A percentile compares a stretch with the other conserved stretches of the same genome.
Conservation (phyloP, 2,113 vertebrate species). For the Macrotus californicus region DNA sequence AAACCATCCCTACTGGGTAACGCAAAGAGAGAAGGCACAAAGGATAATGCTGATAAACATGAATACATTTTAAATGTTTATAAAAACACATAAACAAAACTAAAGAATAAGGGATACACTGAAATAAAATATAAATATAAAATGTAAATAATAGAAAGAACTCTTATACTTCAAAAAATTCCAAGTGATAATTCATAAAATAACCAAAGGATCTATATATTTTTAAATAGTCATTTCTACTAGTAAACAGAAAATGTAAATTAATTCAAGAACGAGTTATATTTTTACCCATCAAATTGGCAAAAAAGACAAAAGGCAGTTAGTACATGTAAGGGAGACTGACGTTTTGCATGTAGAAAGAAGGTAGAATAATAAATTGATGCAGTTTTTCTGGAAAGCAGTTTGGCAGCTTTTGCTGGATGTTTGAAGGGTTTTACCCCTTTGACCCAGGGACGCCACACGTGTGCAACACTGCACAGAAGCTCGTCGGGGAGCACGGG, state of each 20-base stretch:
- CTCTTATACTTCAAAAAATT: neutral
- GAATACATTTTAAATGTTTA: neutral
- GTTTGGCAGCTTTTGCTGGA: neutral
- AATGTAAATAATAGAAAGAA: neutral
- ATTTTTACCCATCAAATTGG: constrained; percentile 2
- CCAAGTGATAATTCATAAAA: neutral
- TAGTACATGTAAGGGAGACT: neutral
- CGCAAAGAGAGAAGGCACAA: neutral
- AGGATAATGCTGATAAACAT: neutral
- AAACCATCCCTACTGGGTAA: neutral
- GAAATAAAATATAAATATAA: neutral
- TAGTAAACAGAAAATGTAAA: neutral
- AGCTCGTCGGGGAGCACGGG: neutral
- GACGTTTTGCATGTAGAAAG: neutral
- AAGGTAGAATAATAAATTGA: neutral
- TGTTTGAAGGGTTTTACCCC: neutral
- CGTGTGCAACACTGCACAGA: neutral
- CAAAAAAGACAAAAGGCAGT: neutral
- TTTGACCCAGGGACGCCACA: neutral
- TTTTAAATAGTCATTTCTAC: neutral
- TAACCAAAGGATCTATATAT: neutral
- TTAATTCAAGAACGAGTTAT: neutral
- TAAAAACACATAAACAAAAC: neutral
- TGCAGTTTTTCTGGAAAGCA: constrained; percentile 7
- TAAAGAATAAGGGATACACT: neutral